Conservation (phyloP, 2,888 invertebrate species). For the Nesidiocoris tenuis region DNA sequence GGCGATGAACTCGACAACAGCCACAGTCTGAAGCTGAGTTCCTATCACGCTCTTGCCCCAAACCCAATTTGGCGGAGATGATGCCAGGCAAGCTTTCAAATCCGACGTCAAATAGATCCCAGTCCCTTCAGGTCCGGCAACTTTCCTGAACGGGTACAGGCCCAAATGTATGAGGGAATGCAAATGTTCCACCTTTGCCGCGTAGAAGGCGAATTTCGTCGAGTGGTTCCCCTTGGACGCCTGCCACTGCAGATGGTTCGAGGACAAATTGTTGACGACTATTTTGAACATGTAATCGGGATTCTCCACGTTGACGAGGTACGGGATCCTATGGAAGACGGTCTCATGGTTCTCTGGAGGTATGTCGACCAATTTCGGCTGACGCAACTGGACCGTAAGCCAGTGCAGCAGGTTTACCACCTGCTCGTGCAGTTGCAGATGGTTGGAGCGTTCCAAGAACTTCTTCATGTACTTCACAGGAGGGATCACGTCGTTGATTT, state of each 20-base stretch:
- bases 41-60: conserved; percentile 45
- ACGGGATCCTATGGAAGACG: conserved; percentile 33
- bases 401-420: conserved; percentile 44
- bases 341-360: conserved; percentile 26
- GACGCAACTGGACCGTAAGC: conserved; percentile 30
- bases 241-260: conserved; percentile 42
- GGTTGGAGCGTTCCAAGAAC: background rate
- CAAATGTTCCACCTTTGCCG: conserved; percentile 13
- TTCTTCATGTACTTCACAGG: conserved; percentile 27
- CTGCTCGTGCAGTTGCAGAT: conserved; percentile 5
- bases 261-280: conserved; percentile 34
- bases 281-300: conserved; percentile 42
- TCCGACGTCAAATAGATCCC: conserved; percentile 42
- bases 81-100: conserved; percentile 33
- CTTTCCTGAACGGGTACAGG: conserved; percentile 22
- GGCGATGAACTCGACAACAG: conserved; percentile 41
- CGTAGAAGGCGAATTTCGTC: conserved; percentile 44
- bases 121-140: conserved; percentile 15
- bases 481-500: conserved; percentile 41
- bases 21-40: conserved; percentile 33
- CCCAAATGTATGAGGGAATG: conserved; percentile 44
- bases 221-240: conserved; percentile 28
- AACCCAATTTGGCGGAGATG: conserved; percentile 22
- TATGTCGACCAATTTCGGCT: conserved; percentile 31
- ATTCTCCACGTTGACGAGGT: conserved; percentile 22